These are phyloP conservation scores for Syrrhaptes paradoxus DNA, from an alignment of 2,113 vertebrate genomes.

Conservation along the genomic window DNA sequence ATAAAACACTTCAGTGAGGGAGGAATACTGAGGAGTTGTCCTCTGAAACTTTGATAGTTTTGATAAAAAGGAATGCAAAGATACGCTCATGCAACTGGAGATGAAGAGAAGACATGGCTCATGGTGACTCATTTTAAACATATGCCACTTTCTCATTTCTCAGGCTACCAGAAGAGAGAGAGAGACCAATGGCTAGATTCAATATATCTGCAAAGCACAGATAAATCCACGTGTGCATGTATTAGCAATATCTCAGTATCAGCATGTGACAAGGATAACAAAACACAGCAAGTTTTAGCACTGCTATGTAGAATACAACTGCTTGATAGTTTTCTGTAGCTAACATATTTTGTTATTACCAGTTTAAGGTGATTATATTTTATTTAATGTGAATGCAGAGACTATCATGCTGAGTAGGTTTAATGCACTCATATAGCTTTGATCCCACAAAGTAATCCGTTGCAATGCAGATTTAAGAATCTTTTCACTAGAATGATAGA, in stretches of 20 bases:
- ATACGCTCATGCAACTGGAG: background rate
- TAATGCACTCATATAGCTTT: background rate
- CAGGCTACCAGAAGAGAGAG: background rate
- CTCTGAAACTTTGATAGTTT: background rate
- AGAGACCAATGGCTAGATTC: background rate
- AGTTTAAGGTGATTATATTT: background rate
- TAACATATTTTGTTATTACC: background rate
- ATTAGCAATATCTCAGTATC: constrained; percentile 22
- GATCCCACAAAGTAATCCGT: background rate
- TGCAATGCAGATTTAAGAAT: background rate
- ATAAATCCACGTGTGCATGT: background rate
- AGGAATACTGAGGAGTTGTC: background rate
- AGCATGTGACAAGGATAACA: background rate
- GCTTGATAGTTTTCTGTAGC: background rate
- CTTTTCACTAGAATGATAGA: background rate
- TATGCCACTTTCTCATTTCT: background rate
- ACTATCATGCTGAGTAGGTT: background rate
- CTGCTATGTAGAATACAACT: background rate
- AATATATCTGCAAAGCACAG: constrained; percentile 23
- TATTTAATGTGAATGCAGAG: background rate
- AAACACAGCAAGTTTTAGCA: background rate
- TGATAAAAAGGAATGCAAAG: background rate
- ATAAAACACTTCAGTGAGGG: background rate
- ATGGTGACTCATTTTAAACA: background rate
- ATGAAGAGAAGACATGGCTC: background rate